Conservation (phyloP, 1,140 invertebrate species). For the Heliothis subflexa region DNA sequence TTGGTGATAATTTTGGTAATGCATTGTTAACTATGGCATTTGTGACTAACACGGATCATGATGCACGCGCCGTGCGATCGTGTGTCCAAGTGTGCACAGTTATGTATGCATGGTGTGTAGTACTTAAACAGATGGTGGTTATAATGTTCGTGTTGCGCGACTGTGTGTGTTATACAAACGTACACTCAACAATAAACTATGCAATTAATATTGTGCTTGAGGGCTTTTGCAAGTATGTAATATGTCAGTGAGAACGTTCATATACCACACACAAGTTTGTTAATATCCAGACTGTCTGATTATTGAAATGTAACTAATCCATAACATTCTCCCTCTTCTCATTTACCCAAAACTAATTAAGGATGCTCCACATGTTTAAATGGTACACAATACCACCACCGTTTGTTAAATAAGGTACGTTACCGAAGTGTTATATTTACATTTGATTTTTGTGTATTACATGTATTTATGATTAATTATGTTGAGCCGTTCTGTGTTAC, state of each 20-base stretch:
- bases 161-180: constrained; percentile 68
- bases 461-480: constrained; percentile 72
- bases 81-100: constrained; percentile 69
- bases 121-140: constrained; percentile 78
- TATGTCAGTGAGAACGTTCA: constrained; percentile 59
- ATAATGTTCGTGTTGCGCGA: constrained; percentile 62
- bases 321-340: constrained; percentile 86
- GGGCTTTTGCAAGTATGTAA: no score
- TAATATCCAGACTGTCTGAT: constrained; percentile 63
- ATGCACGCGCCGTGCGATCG: constrained; percentile 54
- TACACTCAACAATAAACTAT: not conserved
- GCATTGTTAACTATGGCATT: constrained; percentile 70
- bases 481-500: constrained; percentile 66
- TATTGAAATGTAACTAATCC: constrained; percentile 83
- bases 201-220: no score
- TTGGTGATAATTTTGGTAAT: constrained; percentile 69
- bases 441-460: constrained; percentile 80
- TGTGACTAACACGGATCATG: constrained; percentile 71
- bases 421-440: constrained; percentile 76
- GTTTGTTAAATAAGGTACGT: constrained; percentile 84
- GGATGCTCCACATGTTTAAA: constrained; percentile 85
- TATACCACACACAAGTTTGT: constrained; percentile 61
- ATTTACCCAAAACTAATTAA: constrained; percentile 85
- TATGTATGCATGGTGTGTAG: constrained; percentile 81
- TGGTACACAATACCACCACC: constrained; percentile 83